Evolutionary conservation across 2,888 invertebrate genomes (phyloP), one percentile per base, ranked within the genome.

Genomic region (Tinea semifulvella): DNA sequence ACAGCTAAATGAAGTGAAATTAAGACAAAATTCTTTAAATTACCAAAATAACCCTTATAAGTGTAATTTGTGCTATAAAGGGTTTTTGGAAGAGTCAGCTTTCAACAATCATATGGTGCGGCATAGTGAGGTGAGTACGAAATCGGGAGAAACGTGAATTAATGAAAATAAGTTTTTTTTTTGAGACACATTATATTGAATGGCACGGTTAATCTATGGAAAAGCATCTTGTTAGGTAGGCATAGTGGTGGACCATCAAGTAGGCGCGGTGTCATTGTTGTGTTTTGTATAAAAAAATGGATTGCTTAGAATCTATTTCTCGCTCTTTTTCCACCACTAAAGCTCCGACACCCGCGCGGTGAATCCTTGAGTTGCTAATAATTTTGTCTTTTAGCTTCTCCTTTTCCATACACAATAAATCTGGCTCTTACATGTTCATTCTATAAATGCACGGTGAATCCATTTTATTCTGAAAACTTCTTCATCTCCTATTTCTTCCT

Each of bases 111-210:
- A 79, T 38, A 69, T 77, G 74, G 8, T 51, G 0, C 49, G 61
- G 3, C 76, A 79, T 53, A 68, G 69, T 42, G 56, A 58, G 46
- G 77, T 76, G 20, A 62, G 68, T 56, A n/a, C n/a, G n/a, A n/a
- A n/a, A n/a, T n/a, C n/a, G n/a, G n/a, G n/a, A 7, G 17, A 16
- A 17, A 22, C 25, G 8, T 22, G 25, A 5, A 22, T 8, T 8
- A 5, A 8, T 28, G 11, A 7, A 11, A 7, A 28, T 28, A 28
- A 22, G 25, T 22, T 22, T 7, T 22, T 22, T 22, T 22, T 22
- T 7, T 8, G 6, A 22, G 6, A 22, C 25, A 22, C 25, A 22
- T 22, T 22, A 22, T 22, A 22, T 7, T 22, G 5, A 22, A 8
- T 22, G 25, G 8, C 8, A 5, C 5, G 25, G 8, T 7, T 7